Evolutionary conservation across 1,140 invertebrate species (phyloP).

Genomic region (Hylyphantes graminicola): DNA sequence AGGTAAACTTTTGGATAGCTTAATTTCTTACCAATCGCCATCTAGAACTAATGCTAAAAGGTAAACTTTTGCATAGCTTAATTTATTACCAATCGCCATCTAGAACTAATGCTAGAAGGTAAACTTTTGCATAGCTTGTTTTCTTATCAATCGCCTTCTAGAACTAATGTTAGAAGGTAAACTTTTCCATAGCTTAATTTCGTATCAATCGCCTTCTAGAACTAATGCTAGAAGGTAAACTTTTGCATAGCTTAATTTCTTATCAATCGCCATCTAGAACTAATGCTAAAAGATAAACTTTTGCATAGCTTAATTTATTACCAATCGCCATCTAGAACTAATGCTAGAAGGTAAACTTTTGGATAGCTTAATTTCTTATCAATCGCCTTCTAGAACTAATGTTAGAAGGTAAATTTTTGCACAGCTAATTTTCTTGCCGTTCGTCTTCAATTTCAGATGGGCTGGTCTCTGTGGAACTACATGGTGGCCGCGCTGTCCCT

Average conservation of each 20-base stretch:
- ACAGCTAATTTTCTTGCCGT: background rate
- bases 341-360: background rate
- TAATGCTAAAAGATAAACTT: background rate
- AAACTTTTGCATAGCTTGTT: no score
- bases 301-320: background rate
- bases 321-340: background rate
- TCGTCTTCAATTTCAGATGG: background rate
- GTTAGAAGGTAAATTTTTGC: background rate
- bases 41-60: no score
- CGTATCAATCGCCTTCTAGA: no score
- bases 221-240: no score
- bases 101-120: no score
- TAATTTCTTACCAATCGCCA: no score
- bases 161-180: no score
- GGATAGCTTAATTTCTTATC: background rate
- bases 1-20: no score
- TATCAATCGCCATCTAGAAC: background rate
- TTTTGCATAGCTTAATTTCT: background rate
- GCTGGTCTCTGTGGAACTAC: constrained; percentile 36
- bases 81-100: no score
- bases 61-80: no score
- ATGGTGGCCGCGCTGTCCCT: background rate
- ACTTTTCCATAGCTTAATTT: no score
- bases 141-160: no score
- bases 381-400: background rate